Base-by-base conservation (phyloP, 1,140 invertebrate genomes). In the Mylabris phalerata region DNA sequence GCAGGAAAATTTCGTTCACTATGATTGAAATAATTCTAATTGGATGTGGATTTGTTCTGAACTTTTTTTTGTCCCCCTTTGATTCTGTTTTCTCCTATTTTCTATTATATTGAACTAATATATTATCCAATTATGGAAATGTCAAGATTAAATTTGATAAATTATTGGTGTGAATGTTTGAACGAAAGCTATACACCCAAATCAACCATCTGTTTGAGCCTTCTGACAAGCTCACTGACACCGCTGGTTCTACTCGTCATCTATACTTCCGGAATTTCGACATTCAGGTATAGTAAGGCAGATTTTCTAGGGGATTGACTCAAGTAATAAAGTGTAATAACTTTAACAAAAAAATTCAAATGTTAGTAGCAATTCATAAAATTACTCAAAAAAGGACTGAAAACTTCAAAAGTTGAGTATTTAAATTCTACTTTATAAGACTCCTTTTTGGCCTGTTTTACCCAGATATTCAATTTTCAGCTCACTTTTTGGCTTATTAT, bases 71-170 rank as follows among this genome's bases (percentile, higher is more conserved):
- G 51, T 3, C 4, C 32, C 7, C 7, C 7, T 32, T 32, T 32
- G 7, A 32, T 32, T 32, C 19, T 19, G 1, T 19, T 19, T 19
- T 19, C 19, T 32, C 4, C 26, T 24, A 43, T 44, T 40, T 52
- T 52, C 43, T 52, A n/a, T 41, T 41, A 44, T 32, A 5, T 52
- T n/a, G 19, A 10, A 44, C 39, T 43, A 52, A 52, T 52, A 43
- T 42, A 25, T 50, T 48, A 48, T 10, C 27, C n/a, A 24, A 48
- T 25, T 32, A 32, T 32, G 24, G 46, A 10, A 32, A 52, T 26
- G 50, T 52, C 51, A 54, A 26, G 40, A 54, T 54, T 54, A 54
- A 45, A 45, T 54, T 54, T 54, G 51, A 54, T 54, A 54, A 45
- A 54, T 54, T 24, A 42, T 41, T 39, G 13, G 45, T 13, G 42